phyloP scores from a whole-genome alignment of 2,888 invertebrate genomes.

The Embidobia sp. region DNA sequence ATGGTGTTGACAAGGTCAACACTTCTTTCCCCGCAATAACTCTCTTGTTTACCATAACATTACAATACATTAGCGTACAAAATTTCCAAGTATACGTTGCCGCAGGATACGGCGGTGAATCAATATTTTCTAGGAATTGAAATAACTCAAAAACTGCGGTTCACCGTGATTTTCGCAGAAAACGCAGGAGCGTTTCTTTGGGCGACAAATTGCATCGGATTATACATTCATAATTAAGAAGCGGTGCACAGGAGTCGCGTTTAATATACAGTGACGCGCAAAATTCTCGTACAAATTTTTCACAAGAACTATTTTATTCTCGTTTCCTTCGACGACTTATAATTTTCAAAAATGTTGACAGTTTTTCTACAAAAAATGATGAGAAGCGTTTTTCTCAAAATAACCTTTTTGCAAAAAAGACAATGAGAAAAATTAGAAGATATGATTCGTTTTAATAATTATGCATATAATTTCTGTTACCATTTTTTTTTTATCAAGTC shows the following conservation, averaged over 20 bases:
- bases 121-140: conserved; percentile 20
- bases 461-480: no score
- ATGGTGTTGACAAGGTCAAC: conserved; percentile 30
- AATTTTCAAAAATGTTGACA: no score
- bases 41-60: conserved; percentile 38
- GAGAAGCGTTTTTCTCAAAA: no score
- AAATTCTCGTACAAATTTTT: background rate
- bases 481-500: no score
- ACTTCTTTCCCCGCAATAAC: conserved; percentile 19
- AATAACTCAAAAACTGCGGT: conserved; percentile 17
- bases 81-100: conserved; percentile 12
- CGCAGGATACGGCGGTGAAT: conserved; percentile 13
- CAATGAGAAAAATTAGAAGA: no score
- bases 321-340: no score
- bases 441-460: no score
- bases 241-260: conserved; percentile 4
- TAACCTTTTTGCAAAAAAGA: no score
- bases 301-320: background rate
- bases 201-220: conserved; percentile 20
- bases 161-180: conserved; percentile 2
- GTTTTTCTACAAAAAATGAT: no score
- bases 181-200: conserved; percentile 5
- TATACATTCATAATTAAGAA: conserved; percentile 46
- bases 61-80: conserved; percentile 38
- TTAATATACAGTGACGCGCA: conserved; percentile 16